Evolutionary conservation across 2,888 invertebrate species (phyloP).

Genomic region (Amphimallon solstitiale): DNA sequence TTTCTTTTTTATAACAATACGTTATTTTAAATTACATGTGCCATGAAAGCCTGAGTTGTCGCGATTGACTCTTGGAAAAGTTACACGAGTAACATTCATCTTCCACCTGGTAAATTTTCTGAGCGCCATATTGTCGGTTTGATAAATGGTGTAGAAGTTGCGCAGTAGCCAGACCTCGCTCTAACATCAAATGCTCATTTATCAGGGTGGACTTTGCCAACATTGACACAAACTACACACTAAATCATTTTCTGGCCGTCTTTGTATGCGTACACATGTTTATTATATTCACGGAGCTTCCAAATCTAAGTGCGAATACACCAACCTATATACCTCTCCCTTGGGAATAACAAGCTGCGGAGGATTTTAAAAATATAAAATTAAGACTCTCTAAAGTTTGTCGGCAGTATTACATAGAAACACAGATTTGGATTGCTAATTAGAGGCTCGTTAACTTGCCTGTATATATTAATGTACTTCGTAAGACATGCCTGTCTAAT

Average conservation of each 20-base stretch:
- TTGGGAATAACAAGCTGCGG: not conserved
- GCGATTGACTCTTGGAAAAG: not conserved
- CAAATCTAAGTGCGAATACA: conserved; percentile 1
- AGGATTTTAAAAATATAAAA: conserved; percentile 1
- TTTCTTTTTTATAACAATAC: too few species aligned
- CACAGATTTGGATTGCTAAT: conserved; percentile 22
- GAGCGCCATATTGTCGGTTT: conserved; percentile 22
- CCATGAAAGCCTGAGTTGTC: too few species aligned
- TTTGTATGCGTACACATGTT: not conserved
- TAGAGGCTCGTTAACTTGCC: conserved; percentile 1
- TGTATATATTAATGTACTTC: conserved; percentile 2
- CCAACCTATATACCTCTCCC: not conserved
- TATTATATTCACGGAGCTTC: conserved; percentile 9
- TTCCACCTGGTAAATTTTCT: conserved; percentile 3
- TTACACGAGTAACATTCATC: not conserved
- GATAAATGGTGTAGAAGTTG: conserved; percentile 30
- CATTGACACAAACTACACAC: conserved; percentile 32
- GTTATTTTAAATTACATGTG: too few species aligned
- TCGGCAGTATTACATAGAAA: not conserved
- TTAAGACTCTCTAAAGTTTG: not conserved
- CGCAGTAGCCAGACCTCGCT: conserved; percentile 33
- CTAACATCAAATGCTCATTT: conserved; percentile 39
- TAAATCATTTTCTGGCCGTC: conserved; percentile 38
- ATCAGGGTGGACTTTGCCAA: conserved; percentile 38
- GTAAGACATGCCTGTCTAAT: not conserved